phyloP scores from a whole-genome alignment of 2,113 vertebrate species.

The Tringa solitaria region DNA sequence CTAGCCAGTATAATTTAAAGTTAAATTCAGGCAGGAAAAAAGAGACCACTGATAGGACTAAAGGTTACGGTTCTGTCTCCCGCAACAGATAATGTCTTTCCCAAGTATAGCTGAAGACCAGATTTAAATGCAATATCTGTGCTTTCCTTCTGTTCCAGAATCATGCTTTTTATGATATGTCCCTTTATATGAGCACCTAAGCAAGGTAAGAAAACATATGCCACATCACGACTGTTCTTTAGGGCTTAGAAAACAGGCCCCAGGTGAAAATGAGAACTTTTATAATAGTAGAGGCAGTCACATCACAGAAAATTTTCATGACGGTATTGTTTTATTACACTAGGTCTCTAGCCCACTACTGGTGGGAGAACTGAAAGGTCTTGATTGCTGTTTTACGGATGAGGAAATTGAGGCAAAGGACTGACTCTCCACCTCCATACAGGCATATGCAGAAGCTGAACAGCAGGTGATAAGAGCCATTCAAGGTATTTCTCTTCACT shows the following conservation, averaged over 20 bases:
- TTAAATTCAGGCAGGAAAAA: not conserved
- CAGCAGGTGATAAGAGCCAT: not conserved
- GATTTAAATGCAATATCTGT: not conserved
- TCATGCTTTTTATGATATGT: not conserved
- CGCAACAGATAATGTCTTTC: not conserved
- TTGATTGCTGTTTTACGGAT: not conserved
- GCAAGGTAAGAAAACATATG: not conserved
- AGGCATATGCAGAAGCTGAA: not conserved
- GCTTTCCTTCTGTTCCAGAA: not conserved
- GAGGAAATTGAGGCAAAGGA: not conserved
- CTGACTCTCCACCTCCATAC: not conserved
- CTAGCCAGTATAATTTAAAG: not conserved
- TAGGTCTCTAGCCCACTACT: not conserved
- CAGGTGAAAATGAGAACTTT: not conserved
- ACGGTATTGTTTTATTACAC: not conserved
- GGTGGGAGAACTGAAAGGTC: not conserved
- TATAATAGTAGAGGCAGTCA: not conserved
- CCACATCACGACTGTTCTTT: accelerated
- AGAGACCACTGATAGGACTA: not conserved
- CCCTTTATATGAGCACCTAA: not conserved
- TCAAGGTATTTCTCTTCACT: not conserved
- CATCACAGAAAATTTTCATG: not conserved
- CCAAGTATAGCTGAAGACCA: not conserved
- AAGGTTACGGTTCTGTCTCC: not conserved
- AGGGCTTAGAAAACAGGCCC: not conserved